These are phyloP conservation scores for Cryptophagus acutangulus DNA, from an alignment of 2,888 invertebrate species.

Conservation along the genomic window DNA sequence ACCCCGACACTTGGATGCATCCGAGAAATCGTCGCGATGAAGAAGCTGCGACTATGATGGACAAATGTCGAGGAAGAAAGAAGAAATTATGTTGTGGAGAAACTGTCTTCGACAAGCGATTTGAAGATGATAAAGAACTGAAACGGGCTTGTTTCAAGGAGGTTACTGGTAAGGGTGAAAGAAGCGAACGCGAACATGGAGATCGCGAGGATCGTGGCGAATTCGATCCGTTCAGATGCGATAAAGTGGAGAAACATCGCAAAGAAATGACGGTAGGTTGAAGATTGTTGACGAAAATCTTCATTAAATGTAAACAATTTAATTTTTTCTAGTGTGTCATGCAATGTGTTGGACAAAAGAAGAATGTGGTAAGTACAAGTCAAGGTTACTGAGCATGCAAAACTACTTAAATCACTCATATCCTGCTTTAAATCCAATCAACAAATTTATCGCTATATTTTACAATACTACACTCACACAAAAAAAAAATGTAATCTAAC, in stretches of 20 bases:
- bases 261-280: conserved; percentile 41
- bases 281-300: conserved; percentile 2
- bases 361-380: conserved; percentile 40
- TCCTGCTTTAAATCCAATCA: too few species aligned
- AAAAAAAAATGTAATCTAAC: too few species aligned
- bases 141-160: conserved; percentile 40
- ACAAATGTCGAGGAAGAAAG: conserved; percentile 35
- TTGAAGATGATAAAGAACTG: conserved; percentile 34
- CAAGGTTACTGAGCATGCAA: conserved; percentile 24
- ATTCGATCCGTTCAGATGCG: conserved; percentile 43
- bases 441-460: too few species aligned
- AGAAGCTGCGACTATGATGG: conserved; percentile 28
- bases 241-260: conserved; percentile 37
- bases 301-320: neutral
- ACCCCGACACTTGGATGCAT: conserved; percentile 12
- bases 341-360: conserved; percentile 43
- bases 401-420: conserved; percentile 21
- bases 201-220: conserved; percentile 17
- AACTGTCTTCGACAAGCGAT: conserved; percentile 31
- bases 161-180: conserved; percentile 34
- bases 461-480: too few species aligned
- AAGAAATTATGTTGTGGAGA: conserved; percentile 40
- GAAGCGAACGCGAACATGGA: conserved; percentile 17
- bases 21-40: conserved; percentile 35
- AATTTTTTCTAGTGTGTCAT: conserved; percentile 42